Conservation (phyloP, 1,140 invertebrate species). For the Brachystomella parvula region DNA sequence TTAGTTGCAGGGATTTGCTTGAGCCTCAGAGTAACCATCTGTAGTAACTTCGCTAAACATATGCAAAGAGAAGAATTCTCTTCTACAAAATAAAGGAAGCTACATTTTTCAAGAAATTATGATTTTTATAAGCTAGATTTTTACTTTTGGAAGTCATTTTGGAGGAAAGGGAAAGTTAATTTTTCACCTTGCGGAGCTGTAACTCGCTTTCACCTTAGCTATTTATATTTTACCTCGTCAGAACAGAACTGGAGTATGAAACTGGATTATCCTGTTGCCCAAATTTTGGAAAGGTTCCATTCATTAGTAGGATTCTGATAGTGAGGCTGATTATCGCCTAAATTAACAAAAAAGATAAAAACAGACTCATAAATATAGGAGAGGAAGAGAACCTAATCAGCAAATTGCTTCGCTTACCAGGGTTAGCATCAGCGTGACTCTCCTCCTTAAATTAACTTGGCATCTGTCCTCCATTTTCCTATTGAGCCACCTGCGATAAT, state of each 20-base stretch:
- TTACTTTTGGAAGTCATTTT: background rate
- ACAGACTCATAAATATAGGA: background rate
- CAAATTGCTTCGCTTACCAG: constrained; percentile 4
- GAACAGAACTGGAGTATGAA: constrained; percentile 62
- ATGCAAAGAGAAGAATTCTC: too few species aligned
- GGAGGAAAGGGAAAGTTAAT: constrained; percentile 1
- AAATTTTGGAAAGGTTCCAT: constrained; percentile 68
- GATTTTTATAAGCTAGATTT: too few species aligned
- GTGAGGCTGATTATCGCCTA: constrained; percentile 53
- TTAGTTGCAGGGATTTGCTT: too few species aligned
- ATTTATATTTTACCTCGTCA: constrained; percentile 57
- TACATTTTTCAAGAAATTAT: too few species aligned
- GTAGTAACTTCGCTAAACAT: too few species aligned
- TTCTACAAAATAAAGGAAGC: too few species aligned
- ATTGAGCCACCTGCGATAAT: background rate
- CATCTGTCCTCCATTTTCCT: constrained; percentile 5
- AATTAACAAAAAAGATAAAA: constrained; percentile 32
- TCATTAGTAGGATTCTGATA: constrained; percentile 59
- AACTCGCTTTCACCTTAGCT: too few species aligned
- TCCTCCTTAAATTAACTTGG: background rate
- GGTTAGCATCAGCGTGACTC: constrained; percentile 7
- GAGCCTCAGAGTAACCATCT: too few species aligned
- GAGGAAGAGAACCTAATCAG: background rate
- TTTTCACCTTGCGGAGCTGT: too few species aligned
- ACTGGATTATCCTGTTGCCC: constrained; percentile 76